Evolutionary conservation across 2,797 vertebrate genomes (phyloP).

Genomic region (Chelon labrosus): DNA sequence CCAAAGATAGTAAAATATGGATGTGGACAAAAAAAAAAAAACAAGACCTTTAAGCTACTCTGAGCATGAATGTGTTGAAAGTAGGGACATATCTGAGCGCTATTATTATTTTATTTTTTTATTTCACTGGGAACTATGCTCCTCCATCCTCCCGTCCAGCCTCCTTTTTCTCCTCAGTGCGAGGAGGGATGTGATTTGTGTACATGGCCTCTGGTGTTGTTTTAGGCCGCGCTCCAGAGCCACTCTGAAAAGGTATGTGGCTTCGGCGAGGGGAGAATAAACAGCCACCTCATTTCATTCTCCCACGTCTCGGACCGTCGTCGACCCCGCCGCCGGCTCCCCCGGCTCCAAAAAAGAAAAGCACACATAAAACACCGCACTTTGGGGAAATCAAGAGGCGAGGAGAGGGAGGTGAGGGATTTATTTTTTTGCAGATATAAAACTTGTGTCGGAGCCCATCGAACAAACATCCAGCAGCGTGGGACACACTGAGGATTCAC

Average conservation of each 20-base stretch:
- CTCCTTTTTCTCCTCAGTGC: conserved; percentile 20
- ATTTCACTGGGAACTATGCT: conserved; percentile 47
- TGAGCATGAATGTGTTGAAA: conserved; percentile 22
- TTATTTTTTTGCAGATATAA: too few species aligned
- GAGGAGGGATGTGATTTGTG: conserved; percentile 73
- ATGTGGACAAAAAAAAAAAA: conserved; percentile 31
- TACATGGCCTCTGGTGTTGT: conserved; percentile 78
- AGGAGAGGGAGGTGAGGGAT: conserved; percentile 37
- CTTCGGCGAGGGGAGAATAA: conserved; percentile 76
- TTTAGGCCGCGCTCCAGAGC: conserved; percentile 78
- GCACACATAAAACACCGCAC: conserved; percentile 75
- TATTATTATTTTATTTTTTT: conserved; percentile 47
- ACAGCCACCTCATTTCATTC: conserved; percentile 80
- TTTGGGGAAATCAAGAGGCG: conserved; percentile 76
- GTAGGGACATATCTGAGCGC: conserved; percentile 10
- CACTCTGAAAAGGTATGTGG: conserved; percentile 82
- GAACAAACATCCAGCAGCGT: too few species aligned
- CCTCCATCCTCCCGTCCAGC: conserved; percentile 43
- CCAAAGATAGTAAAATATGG: conserved; percentile 41
- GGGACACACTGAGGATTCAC: too few species aligned
- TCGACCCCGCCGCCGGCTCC: conserved; percentile 64
- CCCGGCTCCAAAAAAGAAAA: conserved; percentile 67
- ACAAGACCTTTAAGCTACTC: conserved; percentile 20
- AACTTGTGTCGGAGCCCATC: too few species aligned
- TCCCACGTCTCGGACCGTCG: conserved; percentile 73